Base-by-base conservation (phyloP, 2,113 vertebrate genomes). In the Monarcha castaneiventris region DNA sequence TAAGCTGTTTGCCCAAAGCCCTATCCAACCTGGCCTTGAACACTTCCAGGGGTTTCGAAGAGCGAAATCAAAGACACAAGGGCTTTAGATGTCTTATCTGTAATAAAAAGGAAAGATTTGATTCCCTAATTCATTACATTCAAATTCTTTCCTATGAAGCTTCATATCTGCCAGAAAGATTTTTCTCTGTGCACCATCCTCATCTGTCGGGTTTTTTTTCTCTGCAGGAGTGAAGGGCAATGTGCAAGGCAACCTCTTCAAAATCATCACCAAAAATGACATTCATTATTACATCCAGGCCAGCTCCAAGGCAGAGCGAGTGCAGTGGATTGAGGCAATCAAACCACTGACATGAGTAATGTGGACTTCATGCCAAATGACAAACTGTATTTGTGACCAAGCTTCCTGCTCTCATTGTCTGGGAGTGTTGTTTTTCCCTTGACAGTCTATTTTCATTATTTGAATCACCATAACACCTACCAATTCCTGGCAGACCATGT, bases 181-280 rank as follows among this genome's bases (percentile, higher is more conserved):
- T 49, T 49, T 62, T 89, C 37, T 81, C 56, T 46, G 19, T 55
- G 32, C 22, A 52, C 23, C 13, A 44, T 91, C 61, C 55, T 76
- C 37, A 92, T 59, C 26, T 92, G 26, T 89, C 0, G 2, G 3
- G 3, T 3, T 11, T 35, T 84, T 81, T 39, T 68, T 48, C 63
- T 91, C 30, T 71, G 6, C 97, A 99, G 99, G 99, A 48, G 99
- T 99, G 81, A 99, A 99, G 95, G 99, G 99, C 25, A 99, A 99
- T 54, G 98, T 99, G 81, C 99, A 99, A 92, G 99, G 99, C 81
- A 99, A 99, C 90, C 98, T 99, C 78, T 99, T 99, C 95, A 99
- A 99, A 97, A 99, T 99, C 97, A 99, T 99, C 95, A 99, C 99
- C 26, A 98, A 98, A 94, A 97, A 98, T 20, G 98, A 99, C 93